Conservation (phyloP, 2,113 vertebrate species). For the Poeciliopsis retropinna region DNA sequence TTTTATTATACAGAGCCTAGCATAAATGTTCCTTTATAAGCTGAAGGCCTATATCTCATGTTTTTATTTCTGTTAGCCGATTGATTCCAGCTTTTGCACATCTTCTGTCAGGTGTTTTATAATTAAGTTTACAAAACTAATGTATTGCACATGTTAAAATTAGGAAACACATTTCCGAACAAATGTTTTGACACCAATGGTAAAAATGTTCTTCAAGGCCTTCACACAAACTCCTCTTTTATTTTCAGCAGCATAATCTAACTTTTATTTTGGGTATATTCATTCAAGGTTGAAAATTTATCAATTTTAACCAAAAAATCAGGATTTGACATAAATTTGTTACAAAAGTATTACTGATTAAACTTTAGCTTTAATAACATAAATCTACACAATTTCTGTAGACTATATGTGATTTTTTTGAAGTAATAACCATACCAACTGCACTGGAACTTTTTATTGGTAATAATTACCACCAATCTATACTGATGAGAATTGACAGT, state of each 20-base stretch:
- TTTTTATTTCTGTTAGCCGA: slow-evolving; percentile 11
- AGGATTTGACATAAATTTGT: too few relatives aligned
- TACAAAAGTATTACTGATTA: too few relatives aligned
- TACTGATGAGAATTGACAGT: neutral
- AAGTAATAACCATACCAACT: neutral
- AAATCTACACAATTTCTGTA: too few relatives aligned
- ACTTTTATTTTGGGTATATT: too few relatives aligned
- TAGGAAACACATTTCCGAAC: neutral
- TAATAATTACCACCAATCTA: neutral
- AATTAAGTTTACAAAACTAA: slow-evolving; percentile 1
- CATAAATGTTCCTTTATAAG: neutral
- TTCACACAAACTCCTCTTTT: too few relatives aligned
- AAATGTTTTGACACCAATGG: too few relatives aligned
- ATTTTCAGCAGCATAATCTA: too few relatives aligned
- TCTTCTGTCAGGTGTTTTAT: slow-evolving; percentile 35
- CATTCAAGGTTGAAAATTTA: too few relatives aligned
- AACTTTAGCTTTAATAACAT: too few relatives aligned
- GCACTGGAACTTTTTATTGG: neutral
- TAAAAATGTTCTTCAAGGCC: too few relatives aligned
- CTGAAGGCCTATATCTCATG: slow-evolving; percentile 8
- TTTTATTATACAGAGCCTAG: slow-evolving; percentile 5
- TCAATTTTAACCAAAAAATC: too few relatives aligned
- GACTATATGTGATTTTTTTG: too few relatives aligned
- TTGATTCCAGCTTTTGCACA: slow-evolving; percentile 8
- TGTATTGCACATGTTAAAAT: neutral